Percentiles rank a stretch among this genome's conserved stretches.
Evolutionary conservation across 2,113 vertebrate genomes (phyloP).

Genomic region (Recurvirostra avosetta): DNA sequence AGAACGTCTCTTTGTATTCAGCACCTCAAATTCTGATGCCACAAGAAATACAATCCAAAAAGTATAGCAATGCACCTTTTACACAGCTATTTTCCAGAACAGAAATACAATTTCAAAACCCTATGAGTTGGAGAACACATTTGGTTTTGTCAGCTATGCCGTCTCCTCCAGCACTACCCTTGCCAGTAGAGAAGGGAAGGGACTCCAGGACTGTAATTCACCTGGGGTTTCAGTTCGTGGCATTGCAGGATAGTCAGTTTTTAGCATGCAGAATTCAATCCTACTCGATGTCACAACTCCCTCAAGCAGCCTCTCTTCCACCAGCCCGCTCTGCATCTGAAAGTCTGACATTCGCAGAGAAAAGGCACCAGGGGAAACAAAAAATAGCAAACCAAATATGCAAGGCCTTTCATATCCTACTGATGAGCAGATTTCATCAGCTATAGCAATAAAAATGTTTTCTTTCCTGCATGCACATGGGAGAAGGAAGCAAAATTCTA

Average conservation of each 20-base stretch:
- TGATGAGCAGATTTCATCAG: slow-evolving; percentile 1
- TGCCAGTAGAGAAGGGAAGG: not conserved
- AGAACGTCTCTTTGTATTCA: not conserved
- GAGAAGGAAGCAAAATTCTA: slow-evolving; percentile 22
- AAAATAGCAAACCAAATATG: slow-evolving; percentile 30
- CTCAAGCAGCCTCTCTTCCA: not conserved
- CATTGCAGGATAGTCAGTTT: not conserved
- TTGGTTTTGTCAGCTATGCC: not conserved
- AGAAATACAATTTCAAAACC: not conserved
- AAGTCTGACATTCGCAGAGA: not conserved
- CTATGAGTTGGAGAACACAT: not conserved
- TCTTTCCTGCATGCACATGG: not conserved
- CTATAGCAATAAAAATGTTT: slow-evolving; percentile 35
- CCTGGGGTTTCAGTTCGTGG: not conserved
- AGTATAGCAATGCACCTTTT: not conserved
- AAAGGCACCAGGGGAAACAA: not conserved
- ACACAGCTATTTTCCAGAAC: not conserved
- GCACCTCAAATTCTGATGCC: not conserved
- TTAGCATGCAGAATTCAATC: not conserved
- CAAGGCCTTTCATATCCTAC: not conserved
- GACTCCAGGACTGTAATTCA: not conserved
- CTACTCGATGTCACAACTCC: not conserved
- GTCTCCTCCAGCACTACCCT: not conserved
- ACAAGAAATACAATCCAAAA: not conserved
- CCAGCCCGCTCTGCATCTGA: not conserved